Percentiles rank a stretch among this genome's conserved stretches.
Conservation (phyloP, 2,888 invertebrate species). For the Brachynemurus nebulosus region DNA sequence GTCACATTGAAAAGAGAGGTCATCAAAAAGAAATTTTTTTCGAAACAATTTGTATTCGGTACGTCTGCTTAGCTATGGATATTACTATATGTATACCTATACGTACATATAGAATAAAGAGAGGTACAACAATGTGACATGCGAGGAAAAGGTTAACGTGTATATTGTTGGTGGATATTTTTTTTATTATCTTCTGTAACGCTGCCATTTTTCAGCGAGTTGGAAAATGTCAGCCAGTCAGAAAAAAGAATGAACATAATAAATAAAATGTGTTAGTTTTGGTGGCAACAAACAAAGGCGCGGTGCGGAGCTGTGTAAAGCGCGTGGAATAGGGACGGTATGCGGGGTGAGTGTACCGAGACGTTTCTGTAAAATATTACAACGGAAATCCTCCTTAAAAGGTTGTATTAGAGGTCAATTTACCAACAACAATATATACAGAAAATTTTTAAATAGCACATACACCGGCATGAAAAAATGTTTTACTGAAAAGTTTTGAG, state of each 20-base stretch:
- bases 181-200: too few species aligned
- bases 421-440: neutral
- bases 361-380: neutral
- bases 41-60: too few species aligned
- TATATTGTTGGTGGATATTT: too few species aligned
- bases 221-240: constrained; percentile 9
- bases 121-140: too few species aligned
- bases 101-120: too few species aligned
- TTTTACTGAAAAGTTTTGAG: too few species aligned
- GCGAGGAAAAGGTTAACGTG: too few species aligned
- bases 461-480: too few species aligned
- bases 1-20: too few species aligned
- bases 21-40: too few species aligned
- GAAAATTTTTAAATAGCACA: neutral
- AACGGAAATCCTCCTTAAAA: neutral
- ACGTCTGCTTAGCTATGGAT: too few species aligned
- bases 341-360: neutral
- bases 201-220: constrained; percentile 7
- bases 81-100: too few species aligned
- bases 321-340: neutral
- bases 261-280: constrained; percentile 7
- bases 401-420: neutral
- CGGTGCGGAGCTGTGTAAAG: neutral
- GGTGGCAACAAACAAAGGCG: constrained; percentile 1
- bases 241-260: constrained; percentile 9